phyloP scores from a whole-genome alignment of 2,113 vertebrate species.

The Hippocampus barbouri region DNA sequence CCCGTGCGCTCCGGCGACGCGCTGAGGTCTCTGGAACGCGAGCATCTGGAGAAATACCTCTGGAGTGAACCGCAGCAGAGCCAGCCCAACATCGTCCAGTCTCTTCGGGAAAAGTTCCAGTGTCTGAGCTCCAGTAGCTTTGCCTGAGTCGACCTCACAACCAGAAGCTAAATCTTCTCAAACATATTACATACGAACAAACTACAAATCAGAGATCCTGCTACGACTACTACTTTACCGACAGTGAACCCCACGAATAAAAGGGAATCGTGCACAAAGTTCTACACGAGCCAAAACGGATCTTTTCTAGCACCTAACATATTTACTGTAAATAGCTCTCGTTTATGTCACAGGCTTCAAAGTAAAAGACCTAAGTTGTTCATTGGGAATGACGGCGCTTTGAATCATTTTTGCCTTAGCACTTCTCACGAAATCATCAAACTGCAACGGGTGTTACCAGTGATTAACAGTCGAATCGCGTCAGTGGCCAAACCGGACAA shows the following conservation, averaged over 20 bases:
- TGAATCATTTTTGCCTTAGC: slow-evolving; percentile 40
- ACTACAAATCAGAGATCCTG: slow-evolving; percentile 31
- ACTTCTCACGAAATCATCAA: slow-evolving; percentile 26
- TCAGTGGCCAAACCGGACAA: slow-evolving; percentile 17
- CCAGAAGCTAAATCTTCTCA: slow-evolving; percentile 40
- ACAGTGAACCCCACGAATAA: slow-evolving; percentile 12
- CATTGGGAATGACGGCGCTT: slow-evolving; percentile 26
- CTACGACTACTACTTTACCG: slow-evolving; percentile 28
- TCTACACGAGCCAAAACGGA: slow-evolving; percentile 11
- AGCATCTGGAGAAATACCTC: slow-evolving; percentile 85
- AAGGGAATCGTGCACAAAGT: slow-evolving; percentile 18
- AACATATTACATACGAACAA: slow-evolving; percentile 8
- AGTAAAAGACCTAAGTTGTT: slow-evolving; percentile 19
- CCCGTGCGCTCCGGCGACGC: slow-evolving; percentile 65
- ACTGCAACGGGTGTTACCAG: slow-evolving; percentile 7
- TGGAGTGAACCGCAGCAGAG: slow-evolving; percentile 84
- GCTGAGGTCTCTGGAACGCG: slow-evolving; percentile 63
- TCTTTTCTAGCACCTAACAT: slow-evolving; percentile 17
- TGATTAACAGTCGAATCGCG: slow-evolving; percentile 4
- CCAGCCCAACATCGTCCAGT: slow-evolving; percentile 91
- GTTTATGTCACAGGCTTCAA: slow-evolving; percentile 38
- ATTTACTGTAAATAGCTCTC: slow-evolving; percentile 14
- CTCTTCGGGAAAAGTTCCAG: slow-evolving; percentile 93
- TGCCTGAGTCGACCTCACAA: slow-evolving; percentile 51
- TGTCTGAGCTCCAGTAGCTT: slow-evolving; percentile 98